Evolutionary conservation across 2,888 invertebrate species (phyloP).

Genomic region (Macaria liturata): DNA sequence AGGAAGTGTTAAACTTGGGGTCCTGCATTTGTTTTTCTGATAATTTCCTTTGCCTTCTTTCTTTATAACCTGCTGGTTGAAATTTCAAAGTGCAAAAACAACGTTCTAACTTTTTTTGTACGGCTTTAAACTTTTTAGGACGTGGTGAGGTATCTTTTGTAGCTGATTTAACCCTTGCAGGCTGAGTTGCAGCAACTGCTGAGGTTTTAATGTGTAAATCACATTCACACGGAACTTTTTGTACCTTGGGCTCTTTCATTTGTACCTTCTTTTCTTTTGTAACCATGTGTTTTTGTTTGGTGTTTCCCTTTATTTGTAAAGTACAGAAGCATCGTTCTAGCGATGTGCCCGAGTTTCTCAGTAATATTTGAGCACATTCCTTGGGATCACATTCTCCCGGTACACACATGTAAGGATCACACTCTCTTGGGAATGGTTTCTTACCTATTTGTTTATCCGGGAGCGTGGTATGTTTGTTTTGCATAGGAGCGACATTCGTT

Average conservation of each 20-base stretch:
- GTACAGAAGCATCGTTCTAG: not conserved
- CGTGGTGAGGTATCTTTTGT: not conserved
- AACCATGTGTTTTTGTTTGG: not conserved
- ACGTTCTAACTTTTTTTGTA: not conserved
- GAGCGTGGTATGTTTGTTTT: not conserved
- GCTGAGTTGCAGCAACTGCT: not conserved
- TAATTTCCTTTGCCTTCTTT: no score
- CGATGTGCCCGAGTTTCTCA: not conserved
- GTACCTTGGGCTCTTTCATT: not conserved
- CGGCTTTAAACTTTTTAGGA: not conserved
- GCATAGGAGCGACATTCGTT: not conserved
- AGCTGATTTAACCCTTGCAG: not conserved
- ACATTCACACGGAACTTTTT: not conserved
- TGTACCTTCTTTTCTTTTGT: not conserved
- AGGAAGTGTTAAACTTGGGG: not conserved
- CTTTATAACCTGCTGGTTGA: not conserved
- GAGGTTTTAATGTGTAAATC: not conserved
- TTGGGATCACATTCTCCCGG: not conserved
- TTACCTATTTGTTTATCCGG: not conserved
- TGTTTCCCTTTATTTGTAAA: not conserved
- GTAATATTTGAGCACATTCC: not conserved
- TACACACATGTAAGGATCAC: not conserved
- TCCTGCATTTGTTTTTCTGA: not conserved
- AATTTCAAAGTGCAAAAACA: slow-evolving; percentile 1
- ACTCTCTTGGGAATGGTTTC: slow-evolving; percentile 1